Evolutionary conservation across 1,140 invertebrate genomes (phyloP), one percentile per base, ranked within the genome.

Genomic region (Cheumatopsyche charites): DNA sequence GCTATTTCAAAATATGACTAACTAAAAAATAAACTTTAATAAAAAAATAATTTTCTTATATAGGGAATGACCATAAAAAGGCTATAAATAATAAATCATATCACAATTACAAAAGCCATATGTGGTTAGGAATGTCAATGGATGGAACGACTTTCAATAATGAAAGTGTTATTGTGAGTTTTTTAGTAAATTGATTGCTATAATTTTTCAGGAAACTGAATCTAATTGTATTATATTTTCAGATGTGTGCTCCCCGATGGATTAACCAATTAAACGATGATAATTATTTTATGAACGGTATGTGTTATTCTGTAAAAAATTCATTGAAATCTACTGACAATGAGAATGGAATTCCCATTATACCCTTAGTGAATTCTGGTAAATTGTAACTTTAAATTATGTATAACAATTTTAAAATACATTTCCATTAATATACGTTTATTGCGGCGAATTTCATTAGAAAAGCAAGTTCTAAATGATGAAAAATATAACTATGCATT

Each of bases 401-500:
- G n/a, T n/a, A n/a, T n/a, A n/a, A n/a, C n/a, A n/a, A n/a, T n/a
- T n/a, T n/a, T n/a, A n/a, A n/a, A 7, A 7, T 26, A 7, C 7
- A 65, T 70, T 62, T 1, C 13, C 11, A 55, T 72, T 2, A 61
- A 12, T 13, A 11, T n/a, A 70, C 13, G 61, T 55, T 17, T 67
- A 47, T 12, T 26, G 45, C n/a, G 17, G 25, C 17, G 25, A 68
- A 12, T 52, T 15, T 1, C 52, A 62, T 78, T n/a, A n/a, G 79
- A 0, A 75, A 76, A 0, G 6, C 74, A 79, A 49, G 62, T 81
- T 1, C n/a, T n/a, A n/a, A n/a, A n/a, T n/a, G n/a, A n/a, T n/a
- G n/a, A n/a, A n/a, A n/a, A n/a, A n/a, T 86, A 84, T 62, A 84
- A 79, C 72, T 87, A 87, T 74, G 85, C 86, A 13, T 82, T 85